phyloP scores from a whole-genome alignment of 2,888 invertebrate species.

The Deilephila elpenor region DNA sequence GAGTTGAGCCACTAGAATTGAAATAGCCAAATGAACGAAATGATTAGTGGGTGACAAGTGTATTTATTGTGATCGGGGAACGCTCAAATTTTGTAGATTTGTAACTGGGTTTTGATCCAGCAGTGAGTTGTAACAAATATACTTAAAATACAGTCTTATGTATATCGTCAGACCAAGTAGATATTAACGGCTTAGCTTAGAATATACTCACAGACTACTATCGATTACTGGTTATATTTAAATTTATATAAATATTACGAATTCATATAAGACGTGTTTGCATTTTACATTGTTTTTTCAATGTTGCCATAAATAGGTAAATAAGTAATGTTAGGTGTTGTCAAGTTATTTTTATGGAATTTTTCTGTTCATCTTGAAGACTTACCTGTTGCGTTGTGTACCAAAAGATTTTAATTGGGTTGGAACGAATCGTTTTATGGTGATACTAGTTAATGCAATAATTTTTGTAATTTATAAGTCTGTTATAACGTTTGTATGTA shows the following conservation, averaged over 20 bases:
- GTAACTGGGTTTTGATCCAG: conserved; percentile 43
- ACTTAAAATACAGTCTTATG: conserved; percentile 37
- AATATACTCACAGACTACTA: conserved; percentile 35
- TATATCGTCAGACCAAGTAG: conserved; percentile 63
- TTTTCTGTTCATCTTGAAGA: conserved; percentile 58
- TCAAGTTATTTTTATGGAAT: conserved; percentile 46
- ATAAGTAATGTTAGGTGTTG: conserved; percentile 46
- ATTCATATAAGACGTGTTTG: conserved; percentile 38
- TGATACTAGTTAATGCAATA: conserved; percentile 76
- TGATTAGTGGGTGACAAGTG: background rate
- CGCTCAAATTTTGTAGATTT: conserved; percentile 76
- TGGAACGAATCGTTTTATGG: conserved; percentile 64
- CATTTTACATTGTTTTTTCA: conserved; percentile 53
- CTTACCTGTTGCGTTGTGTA: conserved; percentile 70
- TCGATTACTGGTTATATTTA: conserved; percentile 28
- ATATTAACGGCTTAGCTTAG: conserved; percentile 47
- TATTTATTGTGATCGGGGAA: conserved; percentile 44
- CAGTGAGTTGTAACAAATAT: conserved; percentile 41
- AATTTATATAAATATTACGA: conserved; percentile 39
- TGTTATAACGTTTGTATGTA: conserved; percentile 55
- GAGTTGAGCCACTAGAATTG: conserved; percentile 29
- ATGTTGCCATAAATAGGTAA: conserved; percentile 68
- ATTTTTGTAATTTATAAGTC: conserved; percentile 60
- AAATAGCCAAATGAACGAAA: background rate
- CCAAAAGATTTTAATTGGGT: conserved; percentile 66